A percentile compares a stretch with the other conserved stretches of the same genome.
Evolutionary conservation across 2,113 vertebrate species (phyloP).

Genomic region (Paramormyrops kingsleyae): DNA sequence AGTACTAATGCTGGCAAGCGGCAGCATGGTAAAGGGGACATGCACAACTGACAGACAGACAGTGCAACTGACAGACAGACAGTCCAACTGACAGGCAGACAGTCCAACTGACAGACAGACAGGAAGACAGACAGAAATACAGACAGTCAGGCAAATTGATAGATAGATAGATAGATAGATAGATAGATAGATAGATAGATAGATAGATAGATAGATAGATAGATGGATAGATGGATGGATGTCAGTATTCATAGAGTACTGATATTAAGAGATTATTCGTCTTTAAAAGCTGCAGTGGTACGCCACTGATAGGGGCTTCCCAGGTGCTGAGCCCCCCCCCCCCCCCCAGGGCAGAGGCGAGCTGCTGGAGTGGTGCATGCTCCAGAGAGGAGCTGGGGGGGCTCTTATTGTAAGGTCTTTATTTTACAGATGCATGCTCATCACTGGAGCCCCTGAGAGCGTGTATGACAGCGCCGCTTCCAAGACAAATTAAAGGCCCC

Average conservation of each 20-base stretch:
- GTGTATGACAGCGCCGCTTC: constrained; percentile 28
- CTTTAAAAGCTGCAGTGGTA: no score
- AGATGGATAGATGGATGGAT: background rate
- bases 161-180: background rate
- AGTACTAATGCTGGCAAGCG: constrained; percentile 36
- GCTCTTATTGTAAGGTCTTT: constrained; percentile 31
- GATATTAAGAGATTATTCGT: no score
- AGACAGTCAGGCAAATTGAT: background rate
- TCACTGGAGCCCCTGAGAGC: constrained; percentile 28
- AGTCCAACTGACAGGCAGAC: background rate
- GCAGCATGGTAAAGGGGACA: constrained; percentile 40
- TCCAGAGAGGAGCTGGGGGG: constrained; percentile 14
- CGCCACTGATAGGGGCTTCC: background rate
- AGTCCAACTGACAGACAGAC: no score
- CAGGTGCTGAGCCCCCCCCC: background rate
- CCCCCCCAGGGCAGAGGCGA: constrained; percentile 11
- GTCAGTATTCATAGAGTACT: no score
- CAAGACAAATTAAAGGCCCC: constrained; percentile 21
- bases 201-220: no score
- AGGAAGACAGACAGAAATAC: background rate
- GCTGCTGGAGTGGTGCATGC: constrained; percentile 17
- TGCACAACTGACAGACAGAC: constrained; percentile 39
- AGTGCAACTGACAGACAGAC: constrained; percentile 31
- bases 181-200: no score
- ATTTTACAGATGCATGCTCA: constrained; percentile 30